These are phyloP conservation scores for Portevinia maculata DNA, from an alignment of 2,888 invertebrate genomes.

Conservation along the genomic window DNA sequence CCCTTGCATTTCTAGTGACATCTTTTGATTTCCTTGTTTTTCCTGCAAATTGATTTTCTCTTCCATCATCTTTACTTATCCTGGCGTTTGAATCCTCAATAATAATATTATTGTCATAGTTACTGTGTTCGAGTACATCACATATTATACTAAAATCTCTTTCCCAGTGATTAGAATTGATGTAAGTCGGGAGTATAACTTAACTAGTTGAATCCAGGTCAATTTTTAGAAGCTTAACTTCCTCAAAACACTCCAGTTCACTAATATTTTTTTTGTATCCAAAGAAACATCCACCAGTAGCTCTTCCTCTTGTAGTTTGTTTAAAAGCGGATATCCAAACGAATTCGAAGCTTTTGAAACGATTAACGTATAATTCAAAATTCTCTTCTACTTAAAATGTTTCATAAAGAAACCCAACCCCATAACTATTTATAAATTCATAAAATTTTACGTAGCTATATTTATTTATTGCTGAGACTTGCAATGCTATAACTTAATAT, in stretches of 20 bases:
- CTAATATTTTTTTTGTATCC: slow-evolving; percentile 9
- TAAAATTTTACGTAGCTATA: too few species aligned
- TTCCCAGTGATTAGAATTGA: slow-evolving; percentile 6
- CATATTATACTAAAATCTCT: too few species aligned
- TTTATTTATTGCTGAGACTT: too few species aligned
- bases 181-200: slow-evolving; percentile 3
- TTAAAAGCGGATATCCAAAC: neutral
- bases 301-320: slow-evolving; percentile 7
- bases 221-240: too few species aligned
- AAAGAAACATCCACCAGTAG: slow-evolving; percentile 8
- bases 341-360: too few species aligned
- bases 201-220: slow-evolving; percentile 10
- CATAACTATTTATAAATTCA: neutral
- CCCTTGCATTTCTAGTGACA: neutral
- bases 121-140: slow-evolving; percentile 1
- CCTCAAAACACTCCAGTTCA: neutral
- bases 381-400: too few species aligned
- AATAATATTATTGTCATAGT: neutral
- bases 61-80: too few species aligned
- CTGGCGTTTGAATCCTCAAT: too few species aligned
- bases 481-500: too few species aligned
- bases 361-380: too few species aligned
- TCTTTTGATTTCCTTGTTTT: slow-evolving; percentile 11
- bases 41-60: too few species aligned
- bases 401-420: neutral